phyloP scores from a whole-genome alignment of 2,113 vertebrate species.

The Alosa alosa region DNA sequence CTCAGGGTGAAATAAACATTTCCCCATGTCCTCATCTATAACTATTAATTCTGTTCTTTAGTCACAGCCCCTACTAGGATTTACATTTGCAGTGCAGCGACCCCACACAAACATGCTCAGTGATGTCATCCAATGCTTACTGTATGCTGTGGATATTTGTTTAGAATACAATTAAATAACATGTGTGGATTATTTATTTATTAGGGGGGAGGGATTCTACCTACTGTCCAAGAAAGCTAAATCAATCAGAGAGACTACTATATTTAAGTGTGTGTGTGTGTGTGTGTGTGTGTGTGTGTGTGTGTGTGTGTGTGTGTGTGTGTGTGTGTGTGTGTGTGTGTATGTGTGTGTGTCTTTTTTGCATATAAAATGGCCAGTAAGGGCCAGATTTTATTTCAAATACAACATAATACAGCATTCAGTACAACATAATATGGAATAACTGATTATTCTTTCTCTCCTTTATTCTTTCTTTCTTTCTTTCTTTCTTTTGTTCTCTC shows the following conservation, averaged over 20 bases:
- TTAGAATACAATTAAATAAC: background rate
- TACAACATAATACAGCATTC: slow-evolving; percentile 45
- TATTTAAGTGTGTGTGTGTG: background rate
- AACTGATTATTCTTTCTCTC: slow-evolving; percentile 54
- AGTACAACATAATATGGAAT: slow-evolving; percentile 44
- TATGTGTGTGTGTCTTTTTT: background rate
- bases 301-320: background rate
- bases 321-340: background rate
- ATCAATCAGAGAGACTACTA: background rate
- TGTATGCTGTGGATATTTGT: background rate
- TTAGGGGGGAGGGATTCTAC: background rate
- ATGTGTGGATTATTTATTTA: background rate
- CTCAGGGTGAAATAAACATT: background rate
- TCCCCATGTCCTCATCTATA: background rate
- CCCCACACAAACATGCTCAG: background rate
- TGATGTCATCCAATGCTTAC: background rate
- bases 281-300: slow-evolving; percentile 6
- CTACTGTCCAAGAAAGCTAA: background rate
- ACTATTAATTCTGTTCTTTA: background rate
- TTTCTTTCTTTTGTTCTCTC: background rate
- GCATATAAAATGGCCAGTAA: background rate
- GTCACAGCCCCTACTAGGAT: background rate
- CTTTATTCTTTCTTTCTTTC: background rate
- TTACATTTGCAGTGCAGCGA: background rate
- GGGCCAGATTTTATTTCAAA: slow-evolving; percentile 17